A percentile compares a stretch with the other conserved stretches of the same genome.
These are phyloP conservation scores for Mimumesa dahlbomi DNA, from an alignment of 2,888 invertebrate species.

Conservation along the genomic window DNA sequence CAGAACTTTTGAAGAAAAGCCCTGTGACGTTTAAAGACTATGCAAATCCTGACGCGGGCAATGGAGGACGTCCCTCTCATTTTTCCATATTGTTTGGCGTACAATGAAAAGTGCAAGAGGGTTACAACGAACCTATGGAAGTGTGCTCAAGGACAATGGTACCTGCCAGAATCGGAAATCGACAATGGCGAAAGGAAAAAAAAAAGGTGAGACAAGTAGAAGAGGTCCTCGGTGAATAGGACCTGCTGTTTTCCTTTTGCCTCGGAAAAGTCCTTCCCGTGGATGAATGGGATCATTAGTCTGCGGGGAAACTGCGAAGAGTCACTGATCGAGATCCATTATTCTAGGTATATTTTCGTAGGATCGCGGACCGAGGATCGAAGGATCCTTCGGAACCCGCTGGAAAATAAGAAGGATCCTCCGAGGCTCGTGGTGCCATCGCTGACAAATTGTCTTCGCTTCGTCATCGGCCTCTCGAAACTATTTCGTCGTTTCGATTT, in stretches of 20 bases:
- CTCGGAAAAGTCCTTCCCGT: slow-evolving; percentile 60
- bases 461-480: slow-evolving; percentile 57
- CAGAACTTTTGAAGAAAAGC: too few species aligned
- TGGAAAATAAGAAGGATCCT: slow-evolving; percentile 42
- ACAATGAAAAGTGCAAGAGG: slow-evolving; percentile 63
- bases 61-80: slow-evolving; percentile 55
- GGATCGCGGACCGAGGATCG: slow-evolving; percentile 45
- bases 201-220: slow-evolving; percentile 29
- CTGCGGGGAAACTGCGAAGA: slow-evolving; percentile 61
- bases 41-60: slow-evolving; percentile 64
- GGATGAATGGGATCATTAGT: slow-evolving; percentile 75
- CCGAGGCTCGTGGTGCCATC: slow-evolving; percentile 21
- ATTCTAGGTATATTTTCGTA: slow-evolving; percentile 67
- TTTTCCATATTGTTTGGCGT: slow-evolving; percentile 66
- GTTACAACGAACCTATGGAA: slow-evolving; percentile 53
- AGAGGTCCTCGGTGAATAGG: slow-evolving; percentile 59
- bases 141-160: slow-evolving; percentile 69
- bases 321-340: slow-evolving; percentile 67
- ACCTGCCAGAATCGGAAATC: slow-evolving; percentile 65
- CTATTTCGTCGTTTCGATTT: slow-evolving; percentile 40
- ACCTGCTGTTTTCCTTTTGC: slow-evolving; percentile 70
- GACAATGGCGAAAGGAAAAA: slow-evolving; percentile 51
- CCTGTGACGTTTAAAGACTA: slow-evolving; percentile 68
- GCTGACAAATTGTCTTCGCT: slow-evolving; percentile 71
- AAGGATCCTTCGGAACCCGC: slow-evolving; percentile 30